Evolutionary conservation across 2,888 invertebrate genomes (phyloP).

Genomic region (Serrognathus titanus): DNA sequence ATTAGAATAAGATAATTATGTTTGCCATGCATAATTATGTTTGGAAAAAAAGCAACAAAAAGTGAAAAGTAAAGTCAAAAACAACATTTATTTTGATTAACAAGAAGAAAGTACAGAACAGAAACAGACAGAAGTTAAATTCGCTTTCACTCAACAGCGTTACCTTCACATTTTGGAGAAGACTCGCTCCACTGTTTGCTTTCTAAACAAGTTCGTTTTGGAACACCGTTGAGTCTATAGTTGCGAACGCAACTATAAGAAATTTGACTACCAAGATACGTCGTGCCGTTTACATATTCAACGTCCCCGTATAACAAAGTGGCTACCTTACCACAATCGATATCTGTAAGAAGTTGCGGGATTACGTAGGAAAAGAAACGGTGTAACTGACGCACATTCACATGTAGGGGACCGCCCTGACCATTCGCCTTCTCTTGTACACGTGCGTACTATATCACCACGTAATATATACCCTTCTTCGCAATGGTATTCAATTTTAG

Average conservation of each 20-base stretch:
- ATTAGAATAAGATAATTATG: background rate
- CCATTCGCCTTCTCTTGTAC: conserved; percentile 79
- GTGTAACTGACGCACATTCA: conserved; percentile 61
- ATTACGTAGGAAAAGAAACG: too few species aligned
- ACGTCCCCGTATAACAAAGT: conserved; percentile 74
- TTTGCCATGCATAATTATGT: background rate
- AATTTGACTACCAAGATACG: conserved; percentile 77
- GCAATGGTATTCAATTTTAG: conserved; percentile 83
- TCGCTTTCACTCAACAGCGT: too few species aligned
- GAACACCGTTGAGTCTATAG: conserved; percentile 73
- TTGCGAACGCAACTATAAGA: conserved; percentile 76
- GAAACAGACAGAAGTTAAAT: too few species aligned
- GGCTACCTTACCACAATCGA: conserved; percentile 84
- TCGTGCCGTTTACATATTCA: conserved; percentile 73
- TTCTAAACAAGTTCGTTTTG: conserved; percentile 68
- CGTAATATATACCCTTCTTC: conserved; percentile 78
- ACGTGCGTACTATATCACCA: conserved; percentile 68
- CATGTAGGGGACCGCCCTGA: conserved; percentile 76
- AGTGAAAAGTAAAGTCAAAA: too few species aligned
- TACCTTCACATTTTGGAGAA: conserved; percentile 84
- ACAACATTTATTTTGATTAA: too few species aligned
- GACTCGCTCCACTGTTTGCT: conserved; percentile 80
- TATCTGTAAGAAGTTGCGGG: conserved; percentile 55
- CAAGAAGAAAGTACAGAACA: too few species aligned
- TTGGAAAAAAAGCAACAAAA: too few species aligned